These are phyloP conservation scores for Scatophagus argus DNA, from an alignment of 2,113 vertebrate genomes.

Conservation along the genomic window DNA sequence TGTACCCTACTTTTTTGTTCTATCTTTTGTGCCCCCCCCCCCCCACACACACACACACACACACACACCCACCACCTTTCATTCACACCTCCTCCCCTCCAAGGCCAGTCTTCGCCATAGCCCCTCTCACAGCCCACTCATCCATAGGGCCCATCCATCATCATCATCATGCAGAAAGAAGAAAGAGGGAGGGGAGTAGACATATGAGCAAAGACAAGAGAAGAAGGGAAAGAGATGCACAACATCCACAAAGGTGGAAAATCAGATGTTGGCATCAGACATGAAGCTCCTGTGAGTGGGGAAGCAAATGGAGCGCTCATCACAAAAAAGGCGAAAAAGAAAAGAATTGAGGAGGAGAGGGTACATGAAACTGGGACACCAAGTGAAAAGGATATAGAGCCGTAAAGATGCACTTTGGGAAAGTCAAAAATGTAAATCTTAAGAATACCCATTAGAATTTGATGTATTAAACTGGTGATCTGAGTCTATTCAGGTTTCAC, in stretches of 20 bases:
- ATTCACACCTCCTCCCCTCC: constrained; percentile 61
- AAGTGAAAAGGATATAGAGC: constrained; percentile 31
- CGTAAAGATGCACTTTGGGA: constrained; percentile 13
- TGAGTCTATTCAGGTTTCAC: constrained; percentile 1
- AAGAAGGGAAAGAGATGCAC: constrained; percentile 38
- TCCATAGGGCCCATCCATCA: constrained; percentile 82
- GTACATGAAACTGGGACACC: constrained; percentile 30
- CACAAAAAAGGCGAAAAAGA: constrained; percentile 3
- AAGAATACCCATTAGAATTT: constrained; percentile 3
- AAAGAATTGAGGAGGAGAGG: constrained; percentile 5
- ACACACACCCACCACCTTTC: constrained; percentile 41
- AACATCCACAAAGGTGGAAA: constrained; percentile 54
- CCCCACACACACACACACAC: background rate
- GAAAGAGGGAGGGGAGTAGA: constrained; percentile 45
- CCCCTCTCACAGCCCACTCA: constrained; percentile 73
- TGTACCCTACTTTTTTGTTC: constrained; percentile 36
- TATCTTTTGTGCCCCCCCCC: constrained; percentile 28
- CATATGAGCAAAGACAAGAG: constrained; percentile 38
- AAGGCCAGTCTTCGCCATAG: constrained; percentile 79
- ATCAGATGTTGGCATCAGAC: constrained; percentile 48
- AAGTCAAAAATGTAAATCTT: constrained; percentile 28
- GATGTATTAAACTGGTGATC: constrained; percentile 13
- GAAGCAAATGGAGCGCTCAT: constrained; percentile 28
- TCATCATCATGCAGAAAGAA: constrained; percentile 74
- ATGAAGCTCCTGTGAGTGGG: background rate